These are phyloP conservation scores for Alcedo atthis DNA, from an alignment of 2,797 vertebrate species.

Conservation along the genomic window DNA sequence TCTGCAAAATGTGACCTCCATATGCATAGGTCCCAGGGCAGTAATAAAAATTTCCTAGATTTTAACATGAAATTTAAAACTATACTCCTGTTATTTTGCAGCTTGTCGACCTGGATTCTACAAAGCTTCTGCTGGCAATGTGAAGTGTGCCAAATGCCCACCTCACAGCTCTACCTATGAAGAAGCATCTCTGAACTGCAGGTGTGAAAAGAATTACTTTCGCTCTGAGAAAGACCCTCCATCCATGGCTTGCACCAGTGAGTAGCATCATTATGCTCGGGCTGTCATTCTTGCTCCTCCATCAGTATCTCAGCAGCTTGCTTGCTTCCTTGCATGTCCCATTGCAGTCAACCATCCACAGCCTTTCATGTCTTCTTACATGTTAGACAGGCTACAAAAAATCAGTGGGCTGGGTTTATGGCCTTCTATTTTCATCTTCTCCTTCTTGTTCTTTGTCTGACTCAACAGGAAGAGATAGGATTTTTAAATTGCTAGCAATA, in stretches of 20 bases:
- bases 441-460: constrained; percentile 2
- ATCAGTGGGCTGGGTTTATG: neutral
- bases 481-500: constrained; percentile 41
- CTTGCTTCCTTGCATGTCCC: constrained; percentile 53
- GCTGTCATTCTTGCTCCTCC: constrained; percentile 51
- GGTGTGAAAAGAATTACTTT: constrained; percentile 97
- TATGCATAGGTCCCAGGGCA: neutral
- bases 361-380: constrained; percentile 3
- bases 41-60: neutral
- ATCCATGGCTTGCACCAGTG: constrained; percentile 98
- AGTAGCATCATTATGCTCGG: constrained; percentile 78
- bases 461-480: neutral
- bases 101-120: constrained; percentile 94
- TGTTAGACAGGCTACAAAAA: constrained; percentile 35
- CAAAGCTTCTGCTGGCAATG: constrained; percentile 89
- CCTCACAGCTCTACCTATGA: constrained; percentile 92
- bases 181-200: constrained; percentile 91
- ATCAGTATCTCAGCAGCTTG: constrained; percentile 45
- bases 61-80: neutral
- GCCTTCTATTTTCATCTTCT: constrained; percentile 35
- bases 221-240: constrained; percentile 92
- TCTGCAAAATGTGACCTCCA: neutral
- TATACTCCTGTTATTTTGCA: constrained; percentile 72
- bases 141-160: constrained; percentile 94
- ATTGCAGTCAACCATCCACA: constrained; percentile 20